Conservation (phyloP, 2,888 invertebrate species). For the Lypha dubia region DNA sequence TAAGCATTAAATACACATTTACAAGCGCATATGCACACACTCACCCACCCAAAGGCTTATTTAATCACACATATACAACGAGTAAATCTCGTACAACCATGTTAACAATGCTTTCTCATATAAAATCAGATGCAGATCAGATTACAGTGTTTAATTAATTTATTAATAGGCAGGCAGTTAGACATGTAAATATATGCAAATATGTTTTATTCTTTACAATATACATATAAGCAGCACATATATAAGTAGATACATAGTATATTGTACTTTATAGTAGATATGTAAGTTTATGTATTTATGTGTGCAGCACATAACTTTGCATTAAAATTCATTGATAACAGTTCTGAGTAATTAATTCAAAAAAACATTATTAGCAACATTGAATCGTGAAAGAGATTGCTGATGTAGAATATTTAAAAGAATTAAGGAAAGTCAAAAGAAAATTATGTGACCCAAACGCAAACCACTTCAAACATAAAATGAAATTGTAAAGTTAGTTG, state of each 20-base stretch:
- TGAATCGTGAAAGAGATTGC: background rate
- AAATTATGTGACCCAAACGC: too few relatives aligned
- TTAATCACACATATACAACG: background rate
- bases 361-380: background rate
- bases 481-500: too few relatives aligned
- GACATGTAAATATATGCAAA: background rate
- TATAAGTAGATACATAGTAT: background rate
- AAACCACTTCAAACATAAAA: too few relatives aligned
- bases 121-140: constrained; percentile 36
- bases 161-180: constrained; percentile 28
- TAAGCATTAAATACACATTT: constrained; percentile 25
- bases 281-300: background rate
- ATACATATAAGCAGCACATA: too few relatives aligned
- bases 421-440: too few relatives aligned
- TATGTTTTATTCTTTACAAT: too few relatives aligned
- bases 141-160: constrained; percentile 57
- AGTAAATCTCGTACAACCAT: background rate
- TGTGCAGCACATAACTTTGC: background rate
- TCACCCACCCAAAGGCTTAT: background rate
- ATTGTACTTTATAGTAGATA: too few relatives aligned
- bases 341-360: background rate
- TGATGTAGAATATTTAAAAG: background rate
- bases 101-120: constrained; percentile 32
- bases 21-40: background rate
- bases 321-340: background rate